Conservation (phyloP, 2,797 vertebrate genomes). For the Galago senegalensis region DNA sequence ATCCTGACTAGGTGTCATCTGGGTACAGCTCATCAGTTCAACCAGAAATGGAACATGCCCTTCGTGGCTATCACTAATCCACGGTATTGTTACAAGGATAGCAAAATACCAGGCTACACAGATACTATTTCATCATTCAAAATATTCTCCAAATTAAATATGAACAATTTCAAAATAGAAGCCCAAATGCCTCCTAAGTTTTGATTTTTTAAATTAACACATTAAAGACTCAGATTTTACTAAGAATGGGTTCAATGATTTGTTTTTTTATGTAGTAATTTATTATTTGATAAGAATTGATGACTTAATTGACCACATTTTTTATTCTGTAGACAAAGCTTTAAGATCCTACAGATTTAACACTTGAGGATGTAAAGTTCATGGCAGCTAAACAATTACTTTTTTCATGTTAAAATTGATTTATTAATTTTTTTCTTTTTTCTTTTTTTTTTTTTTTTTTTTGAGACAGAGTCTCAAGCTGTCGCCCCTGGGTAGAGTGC, state of each 20-base stretch:
- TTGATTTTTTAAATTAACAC: background rate
- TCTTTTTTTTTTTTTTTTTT: no score
- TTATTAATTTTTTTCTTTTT: background rate
- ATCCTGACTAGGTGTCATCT: background rate
- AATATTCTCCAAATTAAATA: background rate
- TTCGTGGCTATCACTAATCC: background rate
- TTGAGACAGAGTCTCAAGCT: no score
- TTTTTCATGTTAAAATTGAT: background rate
- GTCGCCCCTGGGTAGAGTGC: no score
- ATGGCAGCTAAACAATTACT: background rate
- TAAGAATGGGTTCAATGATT: background rate
- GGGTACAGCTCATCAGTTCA: background rate
- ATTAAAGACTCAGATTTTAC: background rate
- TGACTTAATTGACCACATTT: background rate
- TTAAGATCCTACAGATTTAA: background rate
- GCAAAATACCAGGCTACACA: background rate
- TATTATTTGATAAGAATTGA: constrained; percentile 16
- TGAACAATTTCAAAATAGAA: background rate
- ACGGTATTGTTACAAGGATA: background rate
- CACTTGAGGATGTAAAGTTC: background rate
- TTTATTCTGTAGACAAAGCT: background rate
- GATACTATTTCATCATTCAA: background rate
- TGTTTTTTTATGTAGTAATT: constrained; percentile 17
- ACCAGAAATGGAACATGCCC: background rate
- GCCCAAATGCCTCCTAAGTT: background rate